Conservation (phyloP, 2,797 vertebrate species). For the Oreochromis grahami region DNA sequence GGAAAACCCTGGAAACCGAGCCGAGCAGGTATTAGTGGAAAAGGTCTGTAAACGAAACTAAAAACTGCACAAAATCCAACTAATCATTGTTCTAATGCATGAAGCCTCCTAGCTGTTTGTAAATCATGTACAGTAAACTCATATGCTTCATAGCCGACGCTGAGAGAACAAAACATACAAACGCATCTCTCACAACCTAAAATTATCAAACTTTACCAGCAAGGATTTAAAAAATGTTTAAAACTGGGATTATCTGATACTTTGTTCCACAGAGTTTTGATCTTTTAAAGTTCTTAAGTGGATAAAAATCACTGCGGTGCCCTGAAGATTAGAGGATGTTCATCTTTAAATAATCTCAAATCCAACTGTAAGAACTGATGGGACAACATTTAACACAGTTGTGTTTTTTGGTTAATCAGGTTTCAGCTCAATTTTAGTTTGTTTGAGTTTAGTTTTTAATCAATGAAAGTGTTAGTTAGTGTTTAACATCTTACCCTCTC, state of each 20-base stretch:
- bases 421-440: neutral
- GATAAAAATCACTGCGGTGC: neutral
- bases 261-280: neutral
- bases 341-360: neutral
- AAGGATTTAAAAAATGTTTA: neutral
- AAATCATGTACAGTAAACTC: neutral
- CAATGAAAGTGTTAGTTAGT: neutral
- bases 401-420: neutral
- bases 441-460: neutral
- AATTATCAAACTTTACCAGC: neutral
- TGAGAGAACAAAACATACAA: neutral
- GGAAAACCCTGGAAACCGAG: neutral
- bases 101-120: neutral
- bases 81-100: neutral
- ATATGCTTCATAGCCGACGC: neutral
- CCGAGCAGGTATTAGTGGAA: neutral
- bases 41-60: neutral
- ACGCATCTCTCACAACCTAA: neutral
- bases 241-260: neutral
- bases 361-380: neutral
- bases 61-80: neutral
- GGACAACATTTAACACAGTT: neutral
- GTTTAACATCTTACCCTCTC: too few species aligned
- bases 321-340: neutral
- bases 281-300: rapidly evolving